Evolutionary conservation across 2,113 vertebrate genomes (phyloP).

Genomic region (Camelus bactrianus): DNA sequence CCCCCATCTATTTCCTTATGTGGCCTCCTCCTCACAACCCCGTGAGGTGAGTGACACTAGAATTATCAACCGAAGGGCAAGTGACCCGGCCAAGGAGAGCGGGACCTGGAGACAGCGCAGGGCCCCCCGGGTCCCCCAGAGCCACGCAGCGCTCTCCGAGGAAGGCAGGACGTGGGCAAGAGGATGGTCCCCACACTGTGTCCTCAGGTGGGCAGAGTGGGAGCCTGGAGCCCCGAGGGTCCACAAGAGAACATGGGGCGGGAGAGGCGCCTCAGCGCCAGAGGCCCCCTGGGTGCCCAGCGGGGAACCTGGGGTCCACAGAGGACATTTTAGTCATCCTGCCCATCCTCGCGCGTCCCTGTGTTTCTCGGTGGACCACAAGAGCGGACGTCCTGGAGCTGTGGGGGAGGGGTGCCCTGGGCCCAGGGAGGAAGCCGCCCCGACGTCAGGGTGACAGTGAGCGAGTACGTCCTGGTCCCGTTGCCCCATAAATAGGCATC

Average conservation of each 20-base stretch:
- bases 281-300: fast-evolving
- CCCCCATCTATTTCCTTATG: fast-evolving
- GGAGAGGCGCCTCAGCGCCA: not conserved
- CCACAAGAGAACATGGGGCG: not conserved
- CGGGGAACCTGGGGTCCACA: not conserved
- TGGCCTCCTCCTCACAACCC: not conserved
- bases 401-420: not conserved
- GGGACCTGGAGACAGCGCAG: fast-evolving
- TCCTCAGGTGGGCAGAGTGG: not conserved
- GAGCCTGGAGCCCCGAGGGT: not conserved
- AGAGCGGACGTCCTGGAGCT: fast-evolving
- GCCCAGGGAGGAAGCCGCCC: not conserved
- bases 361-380: not conserved
- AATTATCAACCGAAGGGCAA: not conserved
- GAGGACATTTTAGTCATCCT: fast-evolving
- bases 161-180: not conserved
- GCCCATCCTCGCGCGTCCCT: not conserved
- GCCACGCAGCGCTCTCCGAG: fast-evolving
- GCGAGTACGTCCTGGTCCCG: not conserved
- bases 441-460: not conserved
- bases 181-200: not conserved
- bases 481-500: not conserved
- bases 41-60: not conserved
- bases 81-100: not conserved
- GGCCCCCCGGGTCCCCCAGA: fast-evolving